A percentile compares a stretch with the other conserved stretches of the same genome.
Evolutionary conservation across 2,888 invertebrate genomes (phyloP).

Genomic region (Suillia variegata): DNA sequence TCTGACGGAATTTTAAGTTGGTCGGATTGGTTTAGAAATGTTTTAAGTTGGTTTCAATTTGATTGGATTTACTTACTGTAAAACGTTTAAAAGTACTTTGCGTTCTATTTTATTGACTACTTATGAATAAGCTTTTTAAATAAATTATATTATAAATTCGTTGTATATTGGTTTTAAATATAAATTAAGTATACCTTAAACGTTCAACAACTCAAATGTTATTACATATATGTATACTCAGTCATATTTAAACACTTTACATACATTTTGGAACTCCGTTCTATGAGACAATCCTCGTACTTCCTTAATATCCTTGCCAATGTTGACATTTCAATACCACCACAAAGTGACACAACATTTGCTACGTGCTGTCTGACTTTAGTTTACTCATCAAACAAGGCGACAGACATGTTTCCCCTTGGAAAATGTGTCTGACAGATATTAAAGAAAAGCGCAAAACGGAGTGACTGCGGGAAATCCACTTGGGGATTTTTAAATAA

Average conservation of each 20-base stretch:
- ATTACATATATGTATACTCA: too few species aligned
- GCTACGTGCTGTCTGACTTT: conserved; percentile 3
- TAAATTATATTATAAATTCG: too few species aligned
- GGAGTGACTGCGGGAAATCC: neutral
- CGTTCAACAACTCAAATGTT: too few species aligned
- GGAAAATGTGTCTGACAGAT: neutral
- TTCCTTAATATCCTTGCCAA: neutral
- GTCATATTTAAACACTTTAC: neutral
- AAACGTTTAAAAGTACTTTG: neutral
- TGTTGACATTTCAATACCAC: neutral
- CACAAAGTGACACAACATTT: neutral
- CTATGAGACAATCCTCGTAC: too few species aligned
- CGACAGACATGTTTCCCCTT: neutral
- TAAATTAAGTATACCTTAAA: too few species aligned
- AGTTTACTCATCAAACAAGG: neutral
- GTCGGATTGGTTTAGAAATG: neutral
- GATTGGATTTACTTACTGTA: neutral
- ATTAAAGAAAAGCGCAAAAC: neutral
- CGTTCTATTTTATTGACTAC: neutral
- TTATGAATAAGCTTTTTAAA: neutral
- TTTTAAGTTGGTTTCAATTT: neutral
- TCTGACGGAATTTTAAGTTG: neutral
- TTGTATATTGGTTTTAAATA: too few species aligned
- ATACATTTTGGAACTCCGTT: neutral
- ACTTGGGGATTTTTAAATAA: neutral